phyloP scores from a whole-genome alignment of 1,140 invertebrate species.

The Euschistus heros region DNA sequence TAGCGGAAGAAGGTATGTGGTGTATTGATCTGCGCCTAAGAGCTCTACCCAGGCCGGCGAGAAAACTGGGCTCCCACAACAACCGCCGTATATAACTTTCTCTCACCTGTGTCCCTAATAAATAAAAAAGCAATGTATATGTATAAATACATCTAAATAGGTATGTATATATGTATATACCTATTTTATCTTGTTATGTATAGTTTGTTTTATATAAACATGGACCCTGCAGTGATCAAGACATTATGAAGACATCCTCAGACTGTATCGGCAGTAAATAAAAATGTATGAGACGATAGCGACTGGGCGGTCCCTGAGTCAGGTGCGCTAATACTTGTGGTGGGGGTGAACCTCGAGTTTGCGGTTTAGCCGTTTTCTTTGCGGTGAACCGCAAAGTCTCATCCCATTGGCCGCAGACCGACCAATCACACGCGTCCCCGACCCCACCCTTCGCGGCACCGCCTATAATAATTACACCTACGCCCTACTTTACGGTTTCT shows the following conservation, averaged over 20 bases:
- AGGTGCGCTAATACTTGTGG: slow-evolving; percentile 4
- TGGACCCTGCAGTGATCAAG: background rate
- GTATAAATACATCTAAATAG: too few relatives aligned
- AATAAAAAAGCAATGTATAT: too few relatives aligned
- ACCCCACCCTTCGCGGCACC: slow-evolving; percentile 15
- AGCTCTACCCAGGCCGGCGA: background rate
- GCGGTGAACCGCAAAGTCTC: slow-evolving; percentile 25
- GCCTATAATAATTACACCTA: slow-evolving; percentile 22
- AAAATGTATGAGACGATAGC: background rate
- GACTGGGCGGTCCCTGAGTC: background rate
- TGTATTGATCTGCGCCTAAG: slow-evolving; percentile 9
- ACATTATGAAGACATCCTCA: background rate
- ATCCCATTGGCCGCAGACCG: slow-evolving; percentile 21
- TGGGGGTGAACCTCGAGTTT: slow-evolving; percentile 18
- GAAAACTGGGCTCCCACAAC: background rate
- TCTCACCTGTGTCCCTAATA: too few relatives aligned
- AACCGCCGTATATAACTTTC: too few relatives aligned
- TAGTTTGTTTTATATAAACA: too few relatives aligned
- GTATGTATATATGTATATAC: too few relatives aligned
- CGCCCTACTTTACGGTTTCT: background rate
- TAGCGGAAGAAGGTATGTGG: slow-evolving; percentile 14
- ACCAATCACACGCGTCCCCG: slow-evolving; percentile 22
- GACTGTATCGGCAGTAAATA: background rate
- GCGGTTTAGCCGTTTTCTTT: slow-evolving; percentile 27
- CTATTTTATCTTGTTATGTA: too few relatives aligned